A percentile compares a stretch with the other conserved stretches of the same genome.
Evolutionary conservation across 2,113 vertebrate species (phyloP).

Genomic region (Leiothrix lutea): DNA sequence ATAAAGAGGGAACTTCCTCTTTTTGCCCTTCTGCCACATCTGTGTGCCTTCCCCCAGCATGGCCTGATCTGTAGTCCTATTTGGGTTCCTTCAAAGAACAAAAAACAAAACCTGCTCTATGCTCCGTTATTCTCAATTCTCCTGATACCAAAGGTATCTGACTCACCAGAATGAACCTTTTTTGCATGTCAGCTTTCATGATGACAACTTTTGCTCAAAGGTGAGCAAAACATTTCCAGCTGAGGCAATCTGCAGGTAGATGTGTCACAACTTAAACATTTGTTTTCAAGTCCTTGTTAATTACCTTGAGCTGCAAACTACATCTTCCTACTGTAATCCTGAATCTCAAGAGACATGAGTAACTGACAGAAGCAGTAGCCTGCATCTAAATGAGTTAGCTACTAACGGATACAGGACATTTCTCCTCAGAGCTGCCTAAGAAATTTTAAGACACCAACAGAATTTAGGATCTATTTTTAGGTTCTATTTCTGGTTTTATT

Average conservation of each 20-base stretch:
- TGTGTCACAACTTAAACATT: neutral
- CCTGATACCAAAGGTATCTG: neutral
- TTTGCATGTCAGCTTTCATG: neutral
- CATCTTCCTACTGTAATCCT: neutral
- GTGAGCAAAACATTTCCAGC: neutral
- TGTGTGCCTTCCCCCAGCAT: neutral
- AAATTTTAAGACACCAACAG: neutral
- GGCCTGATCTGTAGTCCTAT: neutral
- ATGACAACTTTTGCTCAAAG: neutral
- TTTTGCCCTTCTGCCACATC: neutral
- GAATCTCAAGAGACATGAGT: neutral
- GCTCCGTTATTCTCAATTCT: neutral
- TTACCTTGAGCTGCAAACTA: neutral
- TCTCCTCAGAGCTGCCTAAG: neutral
- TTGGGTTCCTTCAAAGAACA: neutral
- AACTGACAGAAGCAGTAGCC: neutral
- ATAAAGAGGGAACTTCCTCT: neutral
- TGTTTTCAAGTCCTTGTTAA: neutral
- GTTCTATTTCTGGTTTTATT: neutral
- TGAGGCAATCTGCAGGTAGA: neutral
- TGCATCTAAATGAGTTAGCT: neutral
- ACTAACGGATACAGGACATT: neutral
- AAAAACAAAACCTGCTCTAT: neutral
- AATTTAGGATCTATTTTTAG: neutral
- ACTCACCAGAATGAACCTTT: neutral